phyloP scores from a whole-genome alignment of 1,140 invertebrate species.

The Lepidostoma basale region DNA sequence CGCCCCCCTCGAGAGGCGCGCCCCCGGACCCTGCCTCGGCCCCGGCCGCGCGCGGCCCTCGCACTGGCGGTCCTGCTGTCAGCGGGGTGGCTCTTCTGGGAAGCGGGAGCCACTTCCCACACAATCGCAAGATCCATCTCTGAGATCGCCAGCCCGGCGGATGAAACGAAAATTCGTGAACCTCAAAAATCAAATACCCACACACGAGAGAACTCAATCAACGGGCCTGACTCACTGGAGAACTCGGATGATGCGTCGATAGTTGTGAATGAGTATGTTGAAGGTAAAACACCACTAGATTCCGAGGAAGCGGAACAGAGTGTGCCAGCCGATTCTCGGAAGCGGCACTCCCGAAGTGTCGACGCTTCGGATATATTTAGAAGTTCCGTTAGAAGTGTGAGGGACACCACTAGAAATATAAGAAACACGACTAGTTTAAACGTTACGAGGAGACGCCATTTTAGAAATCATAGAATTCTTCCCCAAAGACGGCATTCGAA shows the following conservation, averaged over 20 bases:
- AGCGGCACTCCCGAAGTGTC: neutral
- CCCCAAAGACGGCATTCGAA: neutral
- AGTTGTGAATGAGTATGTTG: slow-evolving; percentile 12
- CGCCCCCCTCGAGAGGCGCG: neutral
- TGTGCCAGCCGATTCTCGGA: neutral
- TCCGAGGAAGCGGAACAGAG: neutral
- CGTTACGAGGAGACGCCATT: neutral
- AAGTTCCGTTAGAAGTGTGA: neutral
- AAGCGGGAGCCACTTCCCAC: neutral
- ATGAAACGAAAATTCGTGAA: neutral
- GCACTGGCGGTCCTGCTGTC: slow-evolving; percentile 27
- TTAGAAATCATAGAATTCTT: neutral
- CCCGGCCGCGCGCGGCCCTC: slow-evolving; percentile 2
- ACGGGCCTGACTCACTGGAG: slow-evolving; percentile 8
- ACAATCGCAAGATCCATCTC: neutral
- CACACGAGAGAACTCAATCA: slow-evolving; percentile 1
- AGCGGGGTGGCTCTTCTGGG: slow-evolving; percentile 26
- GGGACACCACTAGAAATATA: neutral
- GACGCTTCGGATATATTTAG: neutral
- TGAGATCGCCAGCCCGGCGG: neutral
- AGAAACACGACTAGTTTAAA: neutral
- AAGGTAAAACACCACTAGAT: neutral
- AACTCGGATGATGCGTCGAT: slow-evolving; percentile 17
- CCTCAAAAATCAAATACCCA: neutral
- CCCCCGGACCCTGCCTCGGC: neutral